Percentiles rank a stretch among this genome's conserved stretches.
These are phyloP conservation scores for Marmota flaviventris DNA, from an alignment of 2,113 vertebrate genomes.

Conservation along the genomic window DNA sequence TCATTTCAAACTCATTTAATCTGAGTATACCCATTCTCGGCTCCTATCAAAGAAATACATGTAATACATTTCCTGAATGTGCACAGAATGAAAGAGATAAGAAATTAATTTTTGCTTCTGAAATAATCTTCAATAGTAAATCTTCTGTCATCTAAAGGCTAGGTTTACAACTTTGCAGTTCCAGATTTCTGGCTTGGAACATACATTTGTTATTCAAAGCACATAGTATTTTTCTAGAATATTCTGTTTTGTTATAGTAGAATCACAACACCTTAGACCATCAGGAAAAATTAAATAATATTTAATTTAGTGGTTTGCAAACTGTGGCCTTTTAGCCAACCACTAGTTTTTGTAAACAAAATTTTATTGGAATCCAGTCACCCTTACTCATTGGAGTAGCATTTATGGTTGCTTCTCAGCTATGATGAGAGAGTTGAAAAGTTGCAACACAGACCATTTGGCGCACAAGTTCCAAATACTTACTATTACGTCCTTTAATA, in stretches of 20 bases:
- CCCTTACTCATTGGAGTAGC: neutral
- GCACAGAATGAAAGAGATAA: neutral
- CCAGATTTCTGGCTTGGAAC: neutral
- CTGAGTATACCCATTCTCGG: conserved; percentile 41
- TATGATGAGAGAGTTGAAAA: neutral
- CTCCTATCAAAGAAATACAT: conserved; percentile 58
- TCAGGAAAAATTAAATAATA: neutral
- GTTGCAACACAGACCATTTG: neutral
- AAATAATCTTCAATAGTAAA: conserved; percentile 55
- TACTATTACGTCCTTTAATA: neutral
- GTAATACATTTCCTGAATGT: conserved; percentile 47
- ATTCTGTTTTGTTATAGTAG: neutral
- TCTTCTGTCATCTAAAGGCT: neutral
- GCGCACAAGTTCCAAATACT: neutral
- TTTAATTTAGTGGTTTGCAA: neutral
- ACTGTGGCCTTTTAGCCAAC: neutral
- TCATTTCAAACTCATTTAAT: conserved; percentile 67
- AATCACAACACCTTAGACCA: neutral
- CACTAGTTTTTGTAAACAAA: conserved; percentile 32
- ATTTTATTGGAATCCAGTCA: neutral
- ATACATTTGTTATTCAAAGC: conserved; percentile 27
- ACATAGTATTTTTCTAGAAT: conserved; percentile 32
- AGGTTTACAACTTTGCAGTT: neutral
- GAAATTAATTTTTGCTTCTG: conserved; percentile 4
- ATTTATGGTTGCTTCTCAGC: neutral